These are phyloP conservation scores for Xenops minutus DNA, from an alignment of 2,797 vertebrate genomes.

Conservation along the genomic window DNA sequence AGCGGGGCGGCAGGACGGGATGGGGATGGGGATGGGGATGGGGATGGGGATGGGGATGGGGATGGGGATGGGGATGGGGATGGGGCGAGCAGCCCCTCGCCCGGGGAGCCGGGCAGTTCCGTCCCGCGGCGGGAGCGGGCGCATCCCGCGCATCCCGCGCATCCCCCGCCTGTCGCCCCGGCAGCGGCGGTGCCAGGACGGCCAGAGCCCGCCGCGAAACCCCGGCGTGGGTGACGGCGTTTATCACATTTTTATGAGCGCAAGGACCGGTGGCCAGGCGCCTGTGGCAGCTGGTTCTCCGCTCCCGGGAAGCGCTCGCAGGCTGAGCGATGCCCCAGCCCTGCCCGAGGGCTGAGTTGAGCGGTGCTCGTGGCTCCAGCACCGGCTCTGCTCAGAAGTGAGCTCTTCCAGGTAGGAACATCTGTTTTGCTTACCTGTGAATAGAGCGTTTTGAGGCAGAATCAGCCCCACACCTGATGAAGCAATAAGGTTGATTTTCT, in stretches of 20 bases:
- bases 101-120: not conserved
- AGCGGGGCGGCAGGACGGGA: not conserved
- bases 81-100: not conserved
- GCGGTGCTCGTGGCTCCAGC: accelerated
- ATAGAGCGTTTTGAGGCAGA: accelerated
- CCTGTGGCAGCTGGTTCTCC: accelerated
- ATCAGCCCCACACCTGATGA: accelerated
- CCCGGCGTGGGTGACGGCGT: not conserved
- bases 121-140: not conserved
- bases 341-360: accelerated
- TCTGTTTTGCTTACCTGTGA: accelerated
- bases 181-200: not conserved
- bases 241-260: accelerated
- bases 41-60: not conserved
- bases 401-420: accelerated
- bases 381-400: accelerated
- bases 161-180: not conserved
- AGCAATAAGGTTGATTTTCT: not conserved
- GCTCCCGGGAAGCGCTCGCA: not conserved
- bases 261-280: accelerated
- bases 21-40: not conserved
- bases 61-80: not conserved
- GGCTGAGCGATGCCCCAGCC: not conserved
- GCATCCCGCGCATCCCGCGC: not conserved
- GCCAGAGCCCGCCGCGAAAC: not conserved